Evolutionary conservation across 2,797 vertebrate species (phyloP).

Genomic region (Sebastes variabilis): DNA sequence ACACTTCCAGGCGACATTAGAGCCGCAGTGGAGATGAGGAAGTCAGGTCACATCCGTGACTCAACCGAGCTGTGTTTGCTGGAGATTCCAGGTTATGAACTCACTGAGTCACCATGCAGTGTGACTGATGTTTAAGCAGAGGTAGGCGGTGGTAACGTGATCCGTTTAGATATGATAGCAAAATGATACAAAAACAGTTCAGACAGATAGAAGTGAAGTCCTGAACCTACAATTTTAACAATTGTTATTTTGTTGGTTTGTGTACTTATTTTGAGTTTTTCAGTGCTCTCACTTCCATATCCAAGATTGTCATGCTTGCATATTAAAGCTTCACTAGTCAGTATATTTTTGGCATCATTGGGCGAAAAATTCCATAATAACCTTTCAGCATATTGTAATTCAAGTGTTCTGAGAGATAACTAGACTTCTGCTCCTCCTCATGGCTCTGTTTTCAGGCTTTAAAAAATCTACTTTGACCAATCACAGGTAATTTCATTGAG

Average conservation of each 20-base stretch:
- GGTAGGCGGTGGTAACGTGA: neutral
- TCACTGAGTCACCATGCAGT: constrained; percentile 10
- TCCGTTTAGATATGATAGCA: neutral
- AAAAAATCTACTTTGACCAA: no score
- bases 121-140: constrained; percentile 3
- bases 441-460: no score
- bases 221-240: neutral
- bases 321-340: neutral
- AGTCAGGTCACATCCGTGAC: neutral
- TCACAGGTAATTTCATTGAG: no score
- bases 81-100: constrained; percentile 19
- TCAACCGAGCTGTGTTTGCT: neutral
- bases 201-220: neutral
- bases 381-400: no score
- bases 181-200: neutral
- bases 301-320: neutral
- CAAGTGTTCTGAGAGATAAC: no score
- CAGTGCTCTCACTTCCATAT: neutral
- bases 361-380: no score
- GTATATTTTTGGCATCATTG: no score
- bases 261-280: neutral
- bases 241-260: neutral
- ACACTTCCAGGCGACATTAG: no score
- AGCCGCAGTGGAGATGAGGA: neutral
- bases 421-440: no score